Base-by-base conservation (phyloP, 1,140 invertebrate genomes). In the Temnothorax curvispinosus region DNA sequence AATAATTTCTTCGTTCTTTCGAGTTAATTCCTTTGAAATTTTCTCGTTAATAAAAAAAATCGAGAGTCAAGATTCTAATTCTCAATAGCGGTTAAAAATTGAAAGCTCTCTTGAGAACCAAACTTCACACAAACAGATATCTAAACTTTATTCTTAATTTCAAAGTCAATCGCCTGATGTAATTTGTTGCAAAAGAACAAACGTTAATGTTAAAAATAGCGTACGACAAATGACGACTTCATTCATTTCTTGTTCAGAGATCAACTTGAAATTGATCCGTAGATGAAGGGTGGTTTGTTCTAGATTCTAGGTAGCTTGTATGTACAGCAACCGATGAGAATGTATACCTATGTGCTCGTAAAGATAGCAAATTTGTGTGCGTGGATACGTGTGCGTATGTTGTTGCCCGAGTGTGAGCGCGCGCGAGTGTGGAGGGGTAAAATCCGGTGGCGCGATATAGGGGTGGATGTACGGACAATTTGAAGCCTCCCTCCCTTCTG, bases 401-500 rank as follows among this genome's bases (percentile, higher is more conserved):
- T 44, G n/a, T 44, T 21, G 64, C 35, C n/a, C 0, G 13, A 67
- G 13, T 60, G 38, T 15, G n/a, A 11, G 35, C 11, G 47, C 18
- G 3, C 32, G 76, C 8, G 47, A 50, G 32, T 21, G 7, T 9
- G 21, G 58, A 67, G 32, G 67, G 67, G 67, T 60, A 54, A 64
- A 74, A 74, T 74, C 67, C 54, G 54, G 27, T 38, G 18, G 7
- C 13, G 41, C 80, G 54, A 82, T 50, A 60, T 50, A 60, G 67
- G 67, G 69, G 15, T 81, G 38, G n/a, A 85, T 77, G 64, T 21
- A 65, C 60, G n/a, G 75, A 47, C 75, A 67, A 54, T 81, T 65
- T 69, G 47, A 41, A 81, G 75, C 85, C 64, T 69, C 64, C 85
- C 64, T 69, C 64, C 76, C 50, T 81, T 78, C 44, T 71, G 64